Base-by-base conservation (phyloP, 2,888 invertebrate species). In the Heliconius erato region DNA sequence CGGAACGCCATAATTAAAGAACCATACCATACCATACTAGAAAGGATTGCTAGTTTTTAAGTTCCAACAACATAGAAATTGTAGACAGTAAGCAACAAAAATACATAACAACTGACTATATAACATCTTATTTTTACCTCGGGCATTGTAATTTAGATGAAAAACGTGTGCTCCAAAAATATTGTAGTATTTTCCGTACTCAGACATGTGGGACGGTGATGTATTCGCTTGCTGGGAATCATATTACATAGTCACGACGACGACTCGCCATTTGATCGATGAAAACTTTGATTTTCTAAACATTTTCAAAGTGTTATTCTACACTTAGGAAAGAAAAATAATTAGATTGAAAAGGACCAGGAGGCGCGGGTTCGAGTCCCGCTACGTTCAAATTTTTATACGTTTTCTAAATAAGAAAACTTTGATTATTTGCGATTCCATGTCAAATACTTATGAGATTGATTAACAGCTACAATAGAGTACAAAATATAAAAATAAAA, bases 211-310 rank as follows among this genome's bases (percentile, higher is more conserved):
- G 79, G 77, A 81, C 81, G 74, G 79, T 83, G 84, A 85, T 84
- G 72, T 82, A 85, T 84, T 82, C 79, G 40, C 74, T 82, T 74
- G 54, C 72, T 68, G 54, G 74, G 74, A 74, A 63, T 80, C 79
- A 82, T 83, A 72, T 80, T 80, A 80, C 76, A 74, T 80, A 82
- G 81, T n/a, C 59, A 65, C 65, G 59, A 35, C 92, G 92, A 89
- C 90, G 91, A 88, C 90, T 89, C 90, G 93, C 92, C 93, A 89
- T 92, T 92, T 93, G 93, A 94, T 91, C 92, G 92, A 93, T 93
- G 91, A 90, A 88, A 69, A 59, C 59, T 54, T 59, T 88, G 89
- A 86, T 87, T 32, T 32, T 28, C 2, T 28, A 28, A 28, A 28
- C 28, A 28, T 28, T 32, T 32, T 32, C 2, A 3, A 28, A 32